Conservation (phyloP, 2,797 vertebrate genomes). For the Acropternis orthonyx region DNA sequence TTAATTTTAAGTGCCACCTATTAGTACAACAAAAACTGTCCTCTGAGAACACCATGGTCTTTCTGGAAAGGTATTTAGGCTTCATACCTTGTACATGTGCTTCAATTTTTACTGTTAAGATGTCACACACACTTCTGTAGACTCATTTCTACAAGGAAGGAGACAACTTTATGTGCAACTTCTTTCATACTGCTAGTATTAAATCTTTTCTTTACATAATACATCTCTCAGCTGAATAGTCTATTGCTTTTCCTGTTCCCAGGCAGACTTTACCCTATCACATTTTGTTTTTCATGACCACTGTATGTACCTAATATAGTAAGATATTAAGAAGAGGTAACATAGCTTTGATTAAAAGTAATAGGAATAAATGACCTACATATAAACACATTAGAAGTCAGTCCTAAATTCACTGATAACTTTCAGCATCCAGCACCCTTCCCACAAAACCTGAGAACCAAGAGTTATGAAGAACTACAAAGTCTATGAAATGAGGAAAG, state of each 20-base stretch:
- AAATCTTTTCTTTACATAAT: background rate
- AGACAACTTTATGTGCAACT: conserved; percentile 28
- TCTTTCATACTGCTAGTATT: background rate
- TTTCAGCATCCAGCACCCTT: background rate
- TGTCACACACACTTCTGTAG: background rate
- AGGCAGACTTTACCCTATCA: background rate
- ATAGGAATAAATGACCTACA: background rate
- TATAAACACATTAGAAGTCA: background rate
- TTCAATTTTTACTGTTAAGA: conserved; percentile 3
- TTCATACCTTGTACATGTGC: background rate
- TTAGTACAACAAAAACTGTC: conserved; percentile 7
- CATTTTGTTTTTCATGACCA: background rate
- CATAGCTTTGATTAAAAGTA: background rate
- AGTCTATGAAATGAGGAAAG: background rate
- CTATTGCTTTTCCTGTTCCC: conserved; percentile 6
- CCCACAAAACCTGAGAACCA: background rate
- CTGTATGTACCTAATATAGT: background rate
- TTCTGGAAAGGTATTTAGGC: background rate
- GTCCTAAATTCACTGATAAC: background rate
- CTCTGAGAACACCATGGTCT: background rate
- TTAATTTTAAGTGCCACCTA: conserved; percentile 20
- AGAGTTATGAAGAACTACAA: background rate
- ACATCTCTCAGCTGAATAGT: background rate
- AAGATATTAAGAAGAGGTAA: conserved; percentile 1
- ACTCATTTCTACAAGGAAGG: conserved; percentile 6